Evolutionary conservation across 2,113 vertebrate genomes (phyloP), one percentile per base, ranked within the genome.

Genomic region (Gymnocephalus cernua): DNA sequence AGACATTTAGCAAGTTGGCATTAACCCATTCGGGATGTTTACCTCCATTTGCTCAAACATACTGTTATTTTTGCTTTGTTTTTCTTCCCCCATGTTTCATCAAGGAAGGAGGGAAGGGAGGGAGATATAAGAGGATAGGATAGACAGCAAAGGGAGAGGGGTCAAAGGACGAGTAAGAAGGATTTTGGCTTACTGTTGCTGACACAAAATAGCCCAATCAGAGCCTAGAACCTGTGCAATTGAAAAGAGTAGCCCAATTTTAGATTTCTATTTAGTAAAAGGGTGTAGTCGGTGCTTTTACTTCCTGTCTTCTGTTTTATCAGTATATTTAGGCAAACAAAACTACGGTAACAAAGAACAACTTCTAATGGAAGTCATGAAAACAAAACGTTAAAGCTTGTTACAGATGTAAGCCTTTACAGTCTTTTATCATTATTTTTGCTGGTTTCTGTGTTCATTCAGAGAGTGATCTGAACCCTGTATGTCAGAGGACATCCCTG

Each of bases 401-500:
- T 25, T 58, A 41, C 27, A 32, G 14, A 61, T 32, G 29, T 32
- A 27, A 6, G 16, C 6, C 18, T 48, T 66, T 29, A 27, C 15
- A 19, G 23, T 21, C 18, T 47, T 48, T 35, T 13, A 61, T 32
- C 21, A 61, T 21, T n/a, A n/a, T n/a, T 66, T 74, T 13, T 68
- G 10, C 64, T 51, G 41, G 13, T 21, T 57, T 77, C 56, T 82
- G 21, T 57, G 4, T 69, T 83, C n/a, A 45, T 73, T 84, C 53
- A 70, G 44, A 67, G 81, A 74, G 35, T 38, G 27, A 85, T 81
- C 51, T 63, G 27, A 82, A 48, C 65, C 9, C 45, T 41, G 27
- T 4, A 16, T 48, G 61, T 71, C 65, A 86, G 72, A 79, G 64
- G 61, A 75, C 74, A 44, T 82, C 18, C 45, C 25, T 64, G 54